A percentile compares a stretch with the other conserved stretches of the same genome.
Evolutionary conservation across 2,113 vertebrate species (phyloP).

Genomic region (Psettodes erumei): DNA sequence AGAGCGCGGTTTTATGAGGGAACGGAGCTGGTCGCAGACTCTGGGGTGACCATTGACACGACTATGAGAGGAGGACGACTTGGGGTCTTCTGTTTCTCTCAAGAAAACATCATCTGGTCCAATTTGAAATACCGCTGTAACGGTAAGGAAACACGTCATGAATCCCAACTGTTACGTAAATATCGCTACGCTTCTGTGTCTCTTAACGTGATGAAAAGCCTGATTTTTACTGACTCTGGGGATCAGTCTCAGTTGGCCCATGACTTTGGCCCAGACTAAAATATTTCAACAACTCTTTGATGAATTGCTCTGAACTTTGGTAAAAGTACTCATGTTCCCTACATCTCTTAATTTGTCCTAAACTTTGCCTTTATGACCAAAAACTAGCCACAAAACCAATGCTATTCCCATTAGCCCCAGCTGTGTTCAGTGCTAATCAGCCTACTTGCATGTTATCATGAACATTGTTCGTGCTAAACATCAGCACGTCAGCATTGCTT

Average conservation of each 20-base stretch:
- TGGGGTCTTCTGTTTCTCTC: slow-evolving; percentile 99
- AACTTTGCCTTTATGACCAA: background rate
- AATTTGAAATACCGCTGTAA: slow-evolving; percentile 99
- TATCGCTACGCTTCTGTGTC: background rate
- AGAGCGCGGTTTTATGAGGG: slow-evolving; percentile 97
- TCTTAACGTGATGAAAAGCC: background rate
- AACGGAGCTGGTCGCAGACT: slow-evolving; percentile 94
- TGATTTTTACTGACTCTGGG: background rate
- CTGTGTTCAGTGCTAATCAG: background rate
- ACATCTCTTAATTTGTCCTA: background rate
- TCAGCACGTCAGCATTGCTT: background rate
- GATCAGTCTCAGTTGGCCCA: too few relatives aligned
- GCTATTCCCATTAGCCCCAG: background rate
- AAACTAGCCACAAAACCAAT: background rate
- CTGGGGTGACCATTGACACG: slow-evolving; percentile 97
- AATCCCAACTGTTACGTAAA: too few relatives aligned
- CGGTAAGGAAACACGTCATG: slow-evolving; percentile 79
- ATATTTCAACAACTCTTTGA: too few relatives aligned
- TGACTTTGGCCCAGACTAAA: too few relatives aligned
- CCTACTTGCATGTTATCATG: background rate
- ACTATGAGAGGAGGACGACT: slow-evolving; percentile 98
- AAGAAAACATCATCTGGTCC: slow-evolving; percentile 99
- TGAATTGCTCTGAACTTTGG: background rate
- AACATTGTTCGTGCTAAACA: background rate
- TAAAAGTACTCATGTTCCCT: too few relatives aligned